phyloP scores from a whole-genome alignment of 2,113 vertebrate species.

The Chamaetylas fuelleborni region DNA sequence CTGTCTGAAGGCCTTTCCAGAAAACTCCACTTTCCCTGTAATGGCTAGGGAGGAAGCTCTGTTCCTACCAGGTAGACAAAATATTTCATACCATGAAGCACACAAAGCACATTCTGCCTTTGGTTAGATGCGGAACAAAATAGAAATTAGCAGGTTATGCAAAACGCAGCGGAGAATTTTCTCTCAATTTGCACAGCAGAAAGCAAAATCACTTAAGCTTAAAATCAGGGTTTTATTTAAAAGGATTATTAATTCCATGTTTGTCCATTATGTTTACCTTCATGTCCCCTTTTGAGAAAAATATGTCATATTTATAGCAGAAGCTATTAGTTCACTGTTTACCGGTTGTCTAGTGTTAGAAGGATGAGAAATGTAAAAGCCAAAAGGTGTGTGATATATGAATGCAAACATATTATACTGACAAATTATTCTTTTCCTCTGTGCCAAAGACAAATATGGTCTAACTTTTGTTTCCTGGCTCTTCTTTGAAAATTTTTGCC shows the following conservation, averaged over 20 bases:
- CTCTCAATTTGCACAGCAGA: background rate
- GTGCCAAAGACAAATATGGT: background rate
- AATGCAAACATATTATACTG: background rate
- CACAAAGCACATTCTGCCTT: background rate
- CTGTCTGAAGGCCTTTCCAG: background rate
- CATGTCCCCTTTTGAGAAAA: background rate
- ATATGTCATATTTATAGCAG: background rate
- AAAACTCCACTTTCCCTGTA: background rate
- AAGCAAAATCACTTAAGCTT: background rate
- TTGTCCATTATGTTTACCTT: background rate
- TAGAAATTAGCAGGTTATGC: background rate
- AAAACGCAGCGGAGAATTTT: background rate
- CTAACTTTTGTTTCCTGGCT: background rate
- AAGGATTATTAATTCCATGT: background rate
- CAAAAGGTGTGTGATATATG: background rate
- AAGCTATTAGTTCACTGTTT: background rate
- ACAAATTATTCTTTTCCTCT: background rate
- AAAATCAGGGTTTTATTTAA: background rate
- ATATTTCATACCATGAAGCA: background rate
- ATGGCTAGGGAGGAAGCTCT: background rate
- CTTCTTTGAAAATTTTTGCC: background rate
- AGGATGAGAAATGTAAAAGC: background rate
- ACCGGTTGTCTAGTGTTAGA: background rate
- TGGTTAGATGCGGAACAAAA: background rate
- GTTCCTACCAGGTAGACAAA: background rate